Base-by-base conservation (phyloP, 2,888 invertebrate genomes). In the Linnaemya tessellans region DNA sequence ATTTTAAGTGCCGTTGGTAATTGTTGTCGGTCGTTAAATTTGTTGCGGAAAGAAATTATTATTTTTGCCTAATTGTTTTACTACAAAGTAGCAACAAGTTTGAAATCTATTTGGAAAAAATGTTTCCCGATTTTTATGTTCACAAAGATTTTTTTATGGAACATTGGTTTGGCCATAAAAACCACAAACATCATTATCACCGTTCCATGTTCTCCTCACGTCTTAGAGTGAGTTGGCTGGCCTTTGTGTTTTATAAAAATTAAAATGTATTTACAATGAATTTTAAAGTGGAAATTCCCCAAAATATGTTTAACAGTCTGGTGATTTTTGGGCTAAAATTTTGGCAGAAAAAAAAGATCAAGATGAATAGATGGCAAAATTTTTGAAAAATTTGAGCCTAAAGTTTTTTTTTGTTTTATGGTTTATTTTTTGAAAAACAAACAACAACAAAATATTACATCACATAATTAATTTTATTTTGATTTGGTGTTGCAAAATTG, bases 61-160 rank as follows among this genome's bases (percentile, higher is more conserved):
- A 56, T 35, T 35, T 51, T 22, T 43, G 11, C 49, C 4, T 38
- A 35, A 30, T 51, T 64, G 35, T 15, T 70, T n/a, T 56, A 7
- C 15, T 38, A 35, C n/a, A 38, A 46, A 25, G 15, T 46, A 15
- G 1, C 5, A 25, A 65, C 5, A 25, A 65, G 22, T 25, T 64
- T 64, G 30, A 30, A 30, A 30, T 64, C 3, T 8, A 25, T 46
- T 30, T 25, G 11, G 15, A 3, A 18, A 41, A 81, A n/a, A 85
- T 85, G 85, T 85, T 85, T 85, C 85, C 85, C 35, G 85, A 85
- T 71, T 85, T 85, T 73, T 85, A 80, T 80, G 79, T 85, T 18
- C 85, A 85, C 65, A 85, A 85, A 80, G 83, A 85, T 41, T 85
- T 85, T 25, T 85, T 83, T 11, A 70, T 85, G 56, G 85, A 85